A percentile compares a stretch with the other conserved stretches of the same genome.
These are phyloP conservation scores for Oligia fasciuncula DNA, from an alignment of 2,888 invertebrate species.

Conservation along the genomic window DNA sequence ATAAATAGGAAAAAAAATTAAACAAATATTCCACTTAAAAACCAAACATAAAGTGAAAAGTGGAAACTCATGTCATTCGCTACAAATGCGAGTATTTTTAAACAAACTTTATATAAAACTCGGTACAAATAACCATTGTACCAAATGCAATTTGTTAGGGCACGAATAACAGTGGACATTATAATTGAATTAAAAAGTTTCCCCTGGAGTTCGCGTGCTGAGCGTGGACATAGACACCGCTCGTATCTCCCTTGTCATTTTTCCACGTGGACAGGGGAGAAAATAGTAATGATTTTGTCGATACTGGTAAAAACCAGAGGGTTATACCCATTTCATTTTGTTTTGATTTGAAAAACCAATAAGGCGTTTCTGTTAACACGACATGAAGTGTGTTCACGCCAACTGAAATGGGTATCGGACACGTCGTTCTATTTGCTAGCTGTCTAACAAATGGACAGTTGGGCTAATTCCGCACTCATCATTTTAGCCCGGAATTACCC, in stretches of 20 bases:
- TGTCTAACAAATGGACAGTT: not conserved
- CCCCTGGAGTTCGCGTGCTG: constrained; percentile 57
- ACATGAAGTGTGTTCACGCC: not conserved
- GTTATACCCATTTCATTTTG: constrained; percentile 15
- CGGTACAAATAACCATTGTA: constrained; percentile 47
- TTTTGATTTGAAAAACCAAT: constrained; percentile 15
- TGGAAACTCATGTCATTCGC: constrained; percentile 30
- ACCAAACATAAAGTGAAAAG: constrained; percentile 39
- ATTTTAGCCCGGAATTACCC: too few species aligned
- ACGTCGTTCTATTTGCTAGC: not conserved
- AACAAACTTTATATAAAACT: constrained; percentile 47
- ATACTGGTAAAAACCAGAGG: constrained; percentile 21
- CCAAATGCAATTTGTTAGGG: constrained; percentile 65
- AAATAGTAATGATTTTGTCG: constrained; percentile 32
- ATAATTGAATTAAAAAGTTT: constrained; percentile 74
- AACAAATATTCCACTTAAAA: constrained; percentile 10
- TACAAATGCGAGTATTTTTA: constrained; percentile 28
- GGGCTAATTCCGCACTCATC: not conserved
- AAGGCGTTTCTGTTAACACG: constrained; percentile 14
- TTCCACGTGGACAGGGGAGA: not conserved
- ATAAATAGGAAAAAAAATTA: constrained; percentile 9
- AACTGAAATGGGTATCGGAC: not conserved
- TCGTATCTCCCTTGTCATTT: constrained; percentile 37
- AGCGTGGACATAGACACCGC: constrained; percentile 8
- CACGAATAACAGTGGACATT: constrained; percentile 62